Base-by-base conservation (phyloP, 2,113 vertebrate genomes). In the Aegotheles bennettii region DNA sequence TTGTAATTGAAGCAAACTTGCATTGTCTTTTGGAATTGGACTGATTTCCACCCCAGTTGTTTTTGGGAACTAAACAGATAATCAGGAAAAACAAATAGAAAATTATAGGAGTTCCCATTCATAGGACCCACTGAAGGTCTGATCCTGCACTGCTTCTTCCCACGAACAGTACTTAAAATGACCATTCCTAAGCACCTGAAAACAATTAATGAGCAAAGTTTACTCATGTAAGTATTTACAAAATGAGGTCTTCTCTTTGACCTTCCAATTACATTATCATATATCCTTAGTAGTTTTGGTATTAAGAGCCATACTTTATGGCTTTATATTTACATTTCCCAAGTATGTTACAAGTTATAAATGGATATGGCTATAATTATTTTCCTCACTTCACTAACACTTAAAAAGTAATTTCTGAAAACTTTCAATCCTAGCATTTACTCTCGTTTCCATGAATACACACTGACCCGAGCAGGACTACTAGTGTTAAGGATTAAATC, bases 1-100 rank as follows among this genome's bases (percentile, higher is more conserved):
- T 80, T 47, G 57, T 31, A 93, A 87, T 64, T 96, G 81, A 90
- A 89, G 84, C 47, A 94, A 86, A 94, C 97, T 92, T 96, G 54
- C 81, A 71, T 85, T 90, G 61, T 70, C 59, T 77, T 84, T 93
- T 92, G 51, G 86, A 96, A 94, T 43, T 74, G 75, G 83, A 85
- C 53, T 42, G 86, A 96, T 94, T 91, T 95, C 87, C 94, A 92
- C 60, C 75, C 87, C 87, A 89, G 40, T 45, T 92, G 93, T 96
- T 97, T n/a, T 84, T 43, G 85, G 93, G 94, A 96, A 74, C 70
- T 82, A 86, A 86, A 77, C 69, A 96, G 87, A 95, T 93, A 76
- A 94, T 89, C 65, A 74, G 61, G 77, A 97, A 95, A 96, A 89
- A 95, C 11, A 84, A 45, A 77, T 84, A 42, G 15, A 42, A 42